These are phyloP conservation scores for Chionomys nivalis DNA, from an alignment of 2,113 vertebrate genomes.

Conservation along the genomic window DNA sequence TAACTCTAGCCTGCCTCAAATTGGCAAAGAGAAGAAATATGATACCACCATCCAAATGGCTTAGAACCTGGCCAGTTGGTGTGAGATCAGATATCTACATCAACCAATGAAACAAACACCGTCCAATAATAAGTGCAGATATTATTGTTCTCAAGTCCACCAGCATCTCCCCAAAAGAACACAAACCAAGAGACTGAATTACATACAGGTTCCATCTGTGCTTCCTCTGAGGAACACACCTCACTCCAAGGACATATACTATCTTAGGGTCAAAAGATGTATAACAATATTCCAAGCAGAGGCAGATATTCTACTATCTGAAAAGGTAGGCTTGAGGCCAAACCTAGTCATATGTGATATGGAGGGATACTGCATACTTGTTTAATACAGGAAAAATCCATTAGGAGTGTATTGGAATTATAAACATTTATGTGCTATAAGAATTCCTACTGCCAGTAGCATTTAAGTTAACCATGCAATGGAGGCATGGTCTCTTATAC, in stretches of 20 bases:
- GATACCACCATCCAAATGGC: background rate
- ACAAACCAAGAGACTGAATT: background rate
- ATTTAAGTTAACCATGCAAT: no score
- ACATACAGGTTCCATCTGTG: background rate
- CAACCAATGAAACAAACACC: background rate
- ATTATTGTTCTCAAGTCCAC: background rate
- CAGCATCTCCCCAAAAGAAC: background rate
- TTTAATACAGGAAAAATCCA: no score
- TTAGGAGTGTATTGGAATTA: no score
- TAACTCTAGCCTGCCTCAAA: background rate
- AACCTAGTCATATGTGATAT: no score
- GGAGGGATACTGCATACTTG: no score
- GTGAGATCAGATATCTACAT: background rate
- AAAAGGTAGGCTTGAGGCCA: no score
- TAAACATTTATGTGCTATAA: no score
- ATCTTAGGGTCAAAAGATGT: no score
- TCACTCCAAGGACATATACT: background rate
- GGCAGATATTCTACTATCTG: no score
- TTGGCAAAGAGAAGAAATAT: background rate
- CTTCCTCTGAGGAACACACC: background rate
- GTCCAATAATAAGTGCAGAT: background rate
- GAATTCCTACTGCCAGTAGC: no score
- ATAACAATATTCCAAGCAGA: no score
- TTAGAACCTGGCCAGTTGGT: background rate
- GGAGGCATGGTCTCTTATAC: no score